A percentile compares a stretch with the other conserved stretches of the same genome.
Evolutionary conservation across 2,113 vertebrate species (phyloP).

Genomic region (Corvus hawaiiensis): DNA sequence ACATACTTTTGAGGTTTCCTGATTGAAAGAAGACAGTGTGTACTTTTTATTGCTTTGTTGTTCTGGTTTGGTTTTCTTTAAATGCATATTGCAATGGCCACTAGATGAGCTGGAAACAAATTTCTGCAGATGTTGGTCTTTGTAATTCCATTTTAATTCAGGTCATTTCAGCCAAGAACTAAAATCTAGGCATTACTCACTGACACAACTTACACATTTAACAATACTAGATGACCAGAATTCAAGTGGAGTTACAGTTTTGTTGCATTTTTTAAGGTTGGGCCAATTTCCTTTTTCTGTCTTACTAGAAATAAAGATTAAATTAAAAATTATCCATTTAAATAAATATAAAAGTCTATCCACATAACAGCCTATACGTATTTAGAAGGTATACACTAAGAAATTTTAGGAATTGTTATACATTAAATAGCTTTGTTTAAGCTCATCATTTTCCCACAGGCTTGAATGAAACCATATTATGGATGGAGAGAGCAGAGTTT

Average conservation of each 20-base stretch:
- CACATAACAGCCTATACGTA: not conserved
- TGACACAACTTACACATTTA: not conserved
- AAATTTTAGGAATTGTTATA: not conserved
- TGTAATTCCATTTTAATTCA: not conserved
- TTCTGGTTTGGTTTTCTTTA: not conserved
- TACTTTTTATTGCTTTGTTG: not conserved
- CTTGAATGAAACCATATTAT: not conserved
- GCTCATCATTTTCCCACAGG: not conserved
- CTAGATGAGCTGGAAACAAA: not conserved
- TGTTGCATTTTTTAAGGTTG: not conserved
- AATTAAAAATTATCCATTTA: not conserved
- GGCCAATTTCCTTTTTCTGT: not conserved
- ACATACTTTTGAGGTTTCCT: not conserved
- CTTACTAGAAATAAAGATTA: not conserved
- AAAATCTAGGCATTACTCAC: not conserved
- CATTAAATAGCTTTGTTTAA: not conserved
- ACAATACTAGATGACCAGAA: not conserved
- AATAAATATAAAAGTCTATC: not conserved
- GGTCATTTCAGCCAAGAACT: not conserved
- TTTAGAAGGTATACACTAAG: not conserved
- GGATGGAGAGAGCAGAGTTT: not conserved
- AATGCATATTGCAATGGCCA: not conserved
- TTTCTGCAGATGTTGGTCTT: not conserved
- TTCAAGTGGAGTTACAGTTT: not conserved
- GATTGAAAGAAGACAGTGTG: not conserved